phyloP scores from a whole-genome alignment of 2,888 invertebrate genomes.

The Mayetiola destructor region DNA sequence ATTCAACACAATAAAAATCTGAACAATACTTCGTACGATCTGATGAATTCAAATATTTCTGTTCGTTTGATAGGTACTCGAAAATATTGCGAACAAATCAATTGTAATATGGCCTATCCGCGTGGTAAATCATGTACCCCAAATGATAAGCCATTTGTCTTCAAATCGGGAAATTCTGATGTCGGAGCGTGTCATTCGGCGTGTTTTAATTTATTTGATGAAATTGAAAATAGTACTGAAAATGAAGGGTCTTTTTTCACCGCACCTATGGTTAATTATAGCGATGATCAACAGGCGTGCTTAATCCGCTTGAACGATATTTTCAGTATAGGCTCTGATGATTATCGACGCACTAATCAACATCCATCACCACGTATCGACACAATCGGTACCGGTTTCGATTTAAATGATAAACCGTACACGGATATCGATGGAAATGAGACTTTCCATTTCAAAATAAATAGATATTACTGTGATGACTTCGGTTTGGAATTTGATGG shows the following conservation, averaged over 20 bases:
- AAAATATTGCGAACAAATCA: neutral
- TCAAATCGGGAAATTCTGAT: neutral
- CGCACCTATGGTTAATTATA: neutral
- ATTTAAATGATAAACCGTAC: neutral
- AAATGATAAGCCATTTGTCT: neutral
- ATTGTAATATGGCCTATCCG: neutral
- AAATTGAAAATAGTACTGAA: neutral
- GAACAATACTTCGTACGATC: neutral
- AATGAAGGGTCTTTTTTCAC: neutral
- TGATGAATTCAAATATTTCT: neutral
- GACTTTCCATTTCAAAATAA: neutral
- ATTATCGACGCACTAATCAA: neutral
- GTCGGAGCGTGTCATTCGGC: neutral
- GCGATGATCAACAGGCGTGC: neutral
- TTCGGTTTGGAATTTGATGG: neutral
- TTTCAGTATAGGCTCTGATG: neutral
- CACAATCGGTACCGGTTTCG: neutral
- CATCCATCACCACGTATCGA: neutral
- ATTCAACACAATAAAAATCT: neutral
- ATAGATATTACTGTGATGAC: neutral
- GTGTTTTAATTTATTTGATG: neutral
- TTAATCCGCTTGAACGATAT: neutral
- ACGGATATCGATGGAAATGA: neutral
- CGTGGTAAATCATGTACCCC: neutral
- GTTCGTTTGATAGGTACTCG: neutral